These are phyloP conservation scores for Amphimallon solstitiale DNA, from an alignment of 2,888 invertebrate species.

Conservation along the genomic window DNA sequence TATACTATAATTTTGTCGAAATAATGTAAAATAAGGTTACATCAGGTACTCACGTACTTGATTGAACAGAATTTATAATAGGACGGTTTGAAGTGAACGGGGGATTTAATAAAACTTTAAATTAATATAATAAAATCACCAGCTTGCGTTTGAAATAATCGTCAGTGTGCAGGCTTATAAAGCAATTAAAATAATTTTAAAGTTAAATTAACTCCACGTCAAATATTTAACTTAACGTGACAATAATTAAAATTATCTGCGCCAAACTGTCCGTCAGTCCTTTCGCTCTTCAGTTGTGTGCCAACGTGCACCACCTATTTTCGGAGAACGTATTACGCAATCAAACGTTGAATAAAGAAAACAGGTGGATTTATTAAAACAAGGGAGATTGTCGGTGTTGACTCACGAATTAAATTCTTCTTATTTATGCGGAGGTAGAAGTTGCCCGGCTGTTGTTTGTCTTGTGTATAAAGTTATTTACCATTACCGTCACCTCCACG, in stretches of 20 bases:
- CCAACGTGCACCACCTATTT: slow-evolving; percentile 6
- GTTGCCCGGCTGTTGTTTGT: slow-evolving; percentile 11
- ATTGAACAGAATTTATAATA: no score
- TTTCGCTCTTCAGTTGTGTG: slow-evolving; percentile 1
- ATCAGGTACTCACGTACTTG: no score
- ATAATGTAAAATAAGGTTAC: no score
- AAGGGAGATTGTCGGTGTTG: slow-evolving; percentile 6
- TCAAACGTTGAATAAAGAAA: slow-evolving; percentile 31
- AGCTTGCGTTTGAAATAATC: background rate
- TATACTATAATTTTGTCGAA: no score
- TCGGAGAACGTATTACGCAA: slow-evolving; percentile 3
- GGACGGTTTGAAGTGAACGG: no score
- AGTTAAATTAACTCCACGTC: slow-evolving; percentile 23
- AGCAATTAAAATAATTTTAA: slow-evolving; percentile 15
- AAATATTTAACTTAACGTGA: slow-evolving; percentile 16
- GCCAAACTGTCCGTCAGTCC: slow-evolving; percentile 12
- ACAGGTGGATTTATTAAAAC: slow-evolving; percentile 34
- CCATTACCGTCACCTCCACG: background rate
- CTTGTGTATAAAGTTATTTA: slow-evolving; percentile 13
- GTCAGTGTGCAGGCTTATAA: background rate
- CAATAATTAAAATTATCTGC: slow-evolving; percentile 30
- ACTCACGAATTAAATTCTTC: slow-evolving; percentile 24
- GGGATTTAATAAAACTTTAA: no score
- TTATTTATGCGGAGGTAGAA: slow-evolving; percentile 20
- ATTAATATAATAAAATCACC: no score